These are phyloP conservation scores for Heliocidaris erythrogramma DNA, from an alignment of 35 echinoderm and acorn worm genomes.

Conservation along the genomic window DNA sequence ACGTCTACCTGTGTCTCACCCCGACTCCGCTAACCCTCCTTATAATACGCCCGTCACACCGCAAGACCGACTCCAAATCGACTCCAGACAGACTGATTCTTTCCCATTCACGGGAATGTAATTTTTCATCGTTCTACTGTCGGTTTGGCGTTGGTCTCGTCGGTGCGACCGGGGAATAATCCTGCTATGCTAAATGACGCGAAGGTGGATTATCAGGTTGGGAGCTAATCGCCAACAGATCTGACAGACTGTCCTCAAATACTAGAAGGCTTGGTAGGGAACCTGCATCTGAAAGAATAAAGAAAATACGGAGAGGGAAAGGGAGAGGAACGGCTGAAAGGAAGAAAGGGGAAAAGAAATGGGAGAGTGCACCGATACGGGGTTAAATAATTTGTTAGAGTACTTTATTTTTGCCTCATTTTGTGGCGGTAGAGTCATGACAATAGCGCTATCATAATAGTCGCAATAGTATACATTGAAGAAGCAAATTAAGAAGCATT, in stretches of 20 bases:
- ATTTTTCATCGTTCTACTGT: too few species aligned
- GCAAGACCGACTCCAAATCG: neutral
- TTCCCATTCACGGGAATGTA: too few species aligned
- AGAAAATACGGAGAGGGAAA: neutral
- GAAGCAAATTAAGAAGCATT: neutral
- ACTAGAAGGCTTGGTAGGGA: too few species aligned
- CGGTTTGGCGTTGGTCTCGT: too few species aligned
- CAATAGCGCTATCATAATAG: neutral
- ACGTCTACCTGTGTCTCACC: neutral
- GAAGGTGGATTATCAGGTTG: slow-evolving; percentile 5
- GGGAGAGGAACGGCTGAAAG: neutral
- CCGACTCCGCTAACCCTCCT: neutral
- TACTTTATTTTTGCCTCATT: too few species aligned
- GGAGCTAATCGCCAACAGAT: slow-evolving; percentile 5
- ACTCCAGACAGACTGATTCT: too few species aligned
- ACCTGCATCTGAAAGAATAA: neutral
- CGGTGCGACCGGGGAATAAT: neutral
- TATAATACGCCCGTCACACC: neutral
- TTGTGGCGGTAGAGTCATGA: too few species aligned
- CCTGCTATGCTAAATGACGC: slow-evolving; percentile 38
- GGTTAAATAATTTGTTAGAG: too few species aligned
- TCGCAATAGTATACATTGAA: neutral
- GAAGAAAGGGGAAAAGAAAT: neutral
- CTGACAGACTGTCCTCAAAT: neutral
- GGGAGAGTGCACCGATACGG: neutral